A percentile compares a stretch with the other conserved stretches of the same genome.
phyloP scores from a whole-genome alignment of 2,113 vertebrate genomes.

The Leucopsar rothschildi region DNA sequence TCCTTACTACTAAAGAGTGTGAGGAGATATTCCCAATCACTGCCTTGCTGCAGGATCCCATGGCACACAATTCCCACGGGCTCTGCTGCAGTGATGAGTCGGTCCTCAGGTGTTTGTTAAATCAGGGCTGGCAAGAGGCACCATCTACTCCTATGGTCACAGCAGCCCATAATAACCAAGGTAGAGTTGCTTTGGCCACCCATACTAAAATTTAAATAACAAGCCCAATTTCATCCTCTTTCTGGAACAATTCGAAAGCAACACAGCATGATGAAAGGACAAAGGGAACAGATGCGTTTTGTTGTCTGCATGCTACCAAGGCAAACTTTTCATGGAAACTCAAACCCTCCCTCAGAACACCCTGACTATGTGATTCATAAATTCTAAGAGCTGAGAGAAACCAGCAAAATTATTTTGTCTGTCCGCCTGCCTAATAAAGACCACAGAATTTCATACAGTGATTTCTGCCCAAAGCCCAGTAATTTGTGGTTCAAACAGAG shows the following conservation, averaged over 20 bases:
- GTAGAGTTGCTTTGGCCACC: neutral
- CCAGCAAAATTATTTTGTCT: constrained; percentile 26
- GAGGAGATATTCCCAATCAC: neutral
- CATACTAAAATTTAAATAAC: constrained; percentile 14
- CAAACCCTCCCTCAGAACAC: neutral
- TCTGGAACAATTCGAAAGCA: neutral
- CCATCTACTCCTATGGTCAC: neutral
- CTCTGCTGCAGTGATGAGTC: neutral
- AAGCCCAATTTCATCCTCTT: neutral
- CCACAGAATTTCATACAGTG: constrained; percentile 34
- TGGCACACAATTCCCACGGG: neutral
- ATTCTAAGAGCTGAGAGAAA: neutral
- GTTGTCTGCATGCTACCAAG: neutral
- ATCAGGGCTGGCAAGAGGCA: neutral
- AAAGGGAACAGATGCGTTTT: neutral
- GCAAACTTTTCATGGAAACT: neutral
- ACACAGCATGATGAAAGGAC: neutral
- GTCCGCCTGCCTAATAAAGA: constrained; percentile 40
- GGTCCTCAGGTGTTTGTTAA: neutral
- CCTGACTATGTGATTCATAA: constrained; percentile 2
- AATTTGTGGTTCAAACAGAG: constrained; percentile 40
- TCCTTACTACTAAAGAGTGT: neutral
- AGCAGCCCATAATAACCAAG: neutral
- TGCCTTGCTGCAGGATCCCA: neutral
- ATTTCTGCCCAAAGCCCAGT: constrained; percentile 21